Base-by-base conservation (phyloP, 2,797 vertebrate genomes). In the Alfaro cultratus region DNA sequence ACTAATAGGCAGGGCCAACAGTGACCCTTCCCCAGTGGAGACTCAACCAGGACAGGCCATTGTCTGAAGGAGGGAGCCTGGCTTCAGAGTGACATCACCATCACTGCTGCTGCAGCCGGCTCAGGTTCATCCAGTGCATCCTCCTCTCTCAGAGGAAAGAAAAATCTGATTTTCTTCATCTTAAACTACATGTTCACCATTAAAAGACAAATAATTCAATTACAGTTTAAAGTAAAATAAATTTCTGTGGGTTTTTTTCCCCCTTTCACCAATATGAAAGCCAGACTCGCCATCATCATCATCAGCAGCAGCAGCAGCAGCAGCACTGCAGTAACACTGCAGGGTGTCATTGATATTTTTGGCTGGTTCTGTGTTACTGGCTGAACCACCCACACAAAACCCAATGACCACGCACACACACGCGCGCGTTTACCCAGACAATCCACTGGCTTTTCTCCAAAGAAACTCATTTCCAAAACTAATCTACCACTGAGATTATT, bases 11-110 rank as follows among this genome's bases (percentile, higher is more conserved):
- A 89, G 91, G 83, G 81, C 93, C 75, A 84, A 90, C 86, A 80
- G 85, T 93, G 94, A 94, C 95, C 93, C 87, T 90, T 94, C 92
- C 92, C 89, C 92, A 85, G 80, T 13, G 82, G 83, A 90, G 85
- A 80, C 86, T 87, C 91, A 88, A 85, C 76, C 71, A 87, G 93
- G 93, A 93, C 88, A 86, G 93, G 88, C 93, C 91, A 95, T 95
- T 96, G 95, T 96, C 92, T 95, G 77, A 64, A 80, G 77, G 83
- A 79, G 88, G 89, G 85, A 77, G 86, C 77, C 90, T 87, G 86
- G 83, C 88, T 89, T 88, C 76, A 84, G 53, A 85, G 86, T 94
- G 93, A 94, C 94, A 93, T 94, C 92, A 93, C 85, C 86, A 55
- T 57, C 81, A 53, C 45, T 78, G 81, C 80, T 85, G 70, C 82